Evolutionary conservation across 2,888 invertebrate genomes (phyloP), one percentile per base, ranked within the genome.

Genomic region (Napeogenes sylphis): DNA sequence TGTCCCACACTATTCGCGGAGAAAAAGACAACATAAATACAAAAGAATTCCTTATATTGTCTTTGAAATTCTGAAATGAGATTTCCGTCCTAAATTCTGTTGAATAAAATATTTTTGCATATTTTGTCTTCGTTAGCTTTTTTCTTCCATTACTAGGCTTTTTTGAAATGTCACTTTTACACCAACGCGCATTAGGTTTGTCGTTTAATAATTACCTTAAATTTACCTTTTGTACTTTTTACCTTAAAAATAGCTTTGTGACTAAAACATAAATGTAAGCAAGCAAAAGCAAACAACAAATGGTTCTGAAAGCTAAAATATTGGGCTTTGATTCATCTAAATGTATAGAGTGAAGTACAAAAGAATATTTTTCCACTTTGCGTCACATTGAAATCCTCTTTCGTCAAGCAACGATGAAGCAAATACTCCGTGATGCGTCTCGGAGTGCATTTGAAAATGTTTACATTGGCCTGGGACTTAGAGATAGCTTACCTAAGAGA

Each of bases 401-500:
- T 63, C 64, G 56, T 66, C 56, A 60, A 65, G 64, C 57, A 59
- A 58, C 64, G 56, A 66, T 59, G 47, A 58, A 53, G 45, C 56
- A 65, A 64, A 63, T 61, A 67, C 59, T 38, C 55, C 51, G 65
- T 63, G 62, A 61, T 58, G 58, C 62, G 62, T 63, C 60, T 62
- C 54, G 56, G 65, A 67, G 62, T 67, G 65, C 65, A 67, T 61
- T 64, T 63, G 45, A 57, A 56, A 57, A 55, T 58, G 58, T 59
- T 51, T 42, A 45, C 30, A 51, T 51, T 58, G 62, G 63, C 59
- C 45, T 63, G 45, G 63, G 65, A 61, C 71, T 57, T 42, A 60
- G 69, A 79, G 77, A 82, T 83, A 81, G 80, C 84, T 78, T 83
- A 81, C 76, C 76, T 78, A 81, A 83, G 80, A 81, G 75, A 68